These are phyloP conservation scores for Momotus momota DNA, from an alignment of 2,797 vertebrate genomes.

Conservation along the genomic window DNA sequence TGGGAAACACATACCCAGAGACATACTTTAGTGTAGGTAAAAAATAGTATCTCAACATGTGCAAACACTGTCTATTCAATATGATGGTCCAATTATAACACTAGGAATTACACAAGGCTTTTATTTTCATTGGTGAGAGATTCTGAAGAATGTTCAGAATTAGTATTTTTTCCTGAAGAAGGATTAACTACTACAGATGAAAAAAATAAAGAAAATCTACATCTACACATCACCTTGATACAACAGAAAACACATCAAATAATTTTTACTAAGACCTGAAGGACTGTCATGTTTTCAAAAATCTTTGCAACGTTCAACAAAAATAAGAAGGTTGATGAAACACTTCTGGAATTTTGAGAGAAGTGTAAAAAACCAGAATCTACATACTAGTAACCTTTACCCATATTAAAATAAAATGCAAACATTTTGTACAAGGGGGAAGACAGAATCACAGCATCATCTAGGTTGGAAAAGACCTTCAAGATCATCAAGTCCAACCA, in stretches of 20 bases:
- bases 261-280: background rate
- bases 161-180: background rate
- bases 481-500: too few species aligned
- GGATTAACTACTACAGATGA: background rate
- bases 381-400: background rate
- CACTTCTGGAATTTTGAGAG: background rate
- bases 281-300: background rate
- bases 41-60: background rate
- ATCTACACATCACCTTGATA: background rate
- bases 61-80: background rate
- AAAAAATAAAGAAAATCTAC: background rate
- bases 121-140: background rate
- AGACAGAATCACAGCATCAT: too few species aligned
- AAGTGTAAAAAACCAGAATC: background rate
- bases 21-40: background rate
- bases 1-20: background rate
- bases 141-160: background rate
- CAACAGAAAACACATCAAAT: background rate
- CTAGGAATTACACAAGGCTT: background rate
- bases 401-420: background rate
- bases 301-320: background rate
- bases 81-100: background rate
- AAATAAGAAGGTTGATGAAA: background rate
- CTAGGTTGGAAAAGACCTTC: too few species aligned
- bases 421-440: too few species aligned